These are phyloP conservation scores for Euleptes europaea DNA, from an alignment of 2,113 vertebrate genomes.

Conservation along the genomic window DNA sequence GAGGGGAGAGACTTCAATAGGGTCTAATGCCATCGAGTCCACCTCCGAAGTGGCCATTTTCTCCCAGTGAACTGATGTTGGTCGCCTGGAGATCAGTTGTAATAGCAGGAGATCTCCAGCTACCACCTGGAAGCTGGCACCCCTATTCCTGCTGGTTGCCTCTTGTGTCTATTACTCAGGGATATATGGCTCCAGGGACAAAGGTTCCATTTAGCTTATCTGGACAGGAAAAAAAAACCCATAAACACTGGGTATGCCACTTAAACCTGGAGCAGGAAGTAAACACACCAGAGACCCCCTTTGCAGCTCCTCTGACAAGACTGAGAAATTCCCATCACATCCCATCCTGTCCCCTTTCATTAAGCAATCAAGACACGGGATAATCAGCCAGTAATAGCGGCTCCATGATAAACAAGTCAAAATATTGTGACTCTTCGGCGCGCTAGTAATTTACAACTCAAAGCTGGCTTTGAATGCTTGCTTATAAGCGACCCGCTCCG, in stretches of 20 bases:
- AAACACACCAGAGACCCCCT: background rate
- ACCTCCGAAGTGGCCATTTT: too few species aligned
- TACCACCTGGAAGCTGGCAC: background rate
- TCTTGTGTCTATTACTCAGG: background rate
- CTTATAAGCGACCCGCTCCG: background rate
- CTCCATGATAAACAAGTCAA: background rate
- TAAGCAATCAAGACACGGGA: background rate
- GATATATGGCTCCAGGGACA: background rate
- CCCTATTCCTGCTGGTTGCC: background rate
- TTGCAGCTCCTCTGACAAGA: background rate
- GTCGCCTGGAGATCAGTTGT: background rate
- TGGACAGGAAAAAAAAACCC: background rate
- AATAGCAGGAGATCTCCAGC: too few species aligned
- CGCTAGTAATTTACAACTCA: background rate
- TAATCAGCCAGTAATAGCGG: background rate
- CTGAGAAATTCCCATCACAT: background rate
- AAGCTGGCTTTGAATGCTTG: background rate
- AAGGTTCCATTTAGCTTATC: too few species aligned
- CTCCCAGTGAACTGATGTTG: too few species aligned
- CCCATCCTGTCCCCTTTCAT: background rate
- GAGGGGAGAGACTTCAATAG: too few species aligned
- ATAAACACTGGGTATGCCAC: background rate
- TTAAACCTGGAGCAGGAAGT: background rate
- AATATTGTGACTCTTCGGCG: background rate
- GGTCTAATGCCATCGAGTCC: too few species aligned